Evolutionary conservation across 2,888 invertebrate genomes (phyloP), one percentile per base, ranked within the genome.

Genomic region (Smittia sp.): DNA sequence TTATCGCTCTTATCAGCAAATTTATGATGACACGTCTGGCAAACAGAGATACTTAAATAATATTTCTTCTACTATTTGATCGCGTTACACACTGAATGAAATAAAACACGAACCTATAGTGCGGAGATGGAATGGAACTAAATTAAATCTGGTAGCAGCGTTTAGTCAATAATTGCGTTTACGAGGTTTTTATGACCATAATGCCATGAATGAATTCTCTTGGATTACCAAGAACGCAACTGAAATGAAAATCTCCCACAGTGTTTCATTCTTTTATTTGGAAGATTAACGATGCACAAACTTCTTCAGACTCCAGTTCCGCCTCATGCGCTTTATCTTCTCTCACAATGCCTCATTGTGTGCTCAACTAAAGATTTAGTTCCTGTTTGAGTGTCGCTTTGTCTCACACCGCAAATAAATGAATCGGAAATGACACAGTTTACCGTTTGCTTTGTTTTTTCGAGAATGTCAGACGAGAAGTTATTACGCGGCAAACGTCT

Each of bases 101-200:
- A 54, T 6, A 54, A 54, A 54, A 54, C 15, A 54, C 24, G 18
- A 18, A 15, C 9, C 11, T 15, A 18, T 22, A 9, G 6, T 13
- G 15, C 25, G 27, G 25, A 63, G 20, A 63, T 63, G 39, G 22
- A 68, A 68, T 25, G 52, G 54, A 72, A 72, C 32, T 72, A 72
- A 72, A 72, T 72, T 72, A 72, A 72, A 72, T 72, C 62, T 72
- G 62, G 72, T 72, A 72, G 72, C 72, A 72, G 24, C 62, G 72
- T 72, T 72, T 72, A 72, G 72, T 62, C 52, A 72, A 72, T 72
- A 72, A 72, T 72, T 72, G 72, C 72, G 15, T 70, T 58, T 72
- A 63, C n/a, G 27, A 27, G 63, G 1, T 25, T 63, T 63, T 63
- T 63, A 63, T 25, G 63, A 63, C 25, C 27, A 24, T 63, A 63